Conservation (phyloP, 2,888 invertebrate species). For the Pyrrhia umbra region DNA sequence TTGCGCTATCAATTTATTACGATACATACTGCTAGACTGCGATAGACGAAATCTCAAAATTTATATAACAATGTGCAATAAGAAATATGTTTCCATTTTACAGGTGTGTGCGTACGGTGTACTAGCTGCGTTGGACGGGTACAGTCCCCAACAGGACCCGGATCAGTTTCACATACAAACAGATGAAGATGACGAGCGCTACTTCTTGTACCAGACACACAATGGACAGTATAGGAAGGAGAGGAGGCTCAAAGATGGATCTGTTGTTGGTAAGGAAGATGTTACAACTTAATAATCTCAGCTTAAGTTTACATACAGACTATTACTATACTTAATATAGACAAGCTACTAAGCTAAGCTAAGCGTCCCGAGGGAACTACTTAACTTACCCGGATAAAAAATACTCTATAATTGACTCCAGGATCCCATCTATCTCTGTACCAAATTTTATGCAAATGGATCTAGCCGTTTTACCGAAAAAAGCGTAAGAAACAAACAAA, state of each 20-base stretch:
- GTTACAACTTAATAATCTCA: too few relatives aligned
- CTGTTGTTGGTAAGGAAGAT: constrained; percentile 93
- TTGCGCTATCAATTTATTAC: background rate
- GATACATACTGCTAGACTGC: constrained; percentile 1
- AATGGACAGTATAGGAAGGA: constrained; percentile 97
- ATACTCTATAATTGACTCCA: too few relatives aligned
- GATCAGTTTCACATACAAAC: constrained; percentile 98
- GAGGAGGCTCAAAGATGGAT: constrained; percentile 95
- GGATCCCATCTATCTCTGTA: too few relatives aligned
- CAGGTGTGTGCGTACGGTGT: constrained; percentile 84
- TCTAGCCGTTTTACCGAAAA: too few relatives aligned
- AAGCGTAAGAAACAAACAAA: too few relatives aligned
- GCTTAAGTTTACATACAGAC: too few relatives aligned
- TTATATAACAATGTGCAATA: background rate
- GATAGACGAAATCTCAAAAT: background rate
- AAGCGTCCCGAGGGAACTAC: background rate
- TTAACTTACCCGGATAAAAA: too few relatives aligned
- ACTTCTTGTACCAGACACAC: constrained; percentile 96
- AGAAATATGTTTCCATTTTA: constrained; percentile 26
- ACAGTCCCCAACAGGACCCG: constrained; percentile 91
- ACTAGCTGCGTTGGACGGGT: constrained; percentile 83
- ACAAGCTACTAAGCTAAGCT: too few relatives aligned
- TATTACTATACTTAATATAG: too few relatives aligned
- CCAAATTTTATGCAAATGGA: too few relatives aligned
- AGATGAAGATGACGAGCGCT: constrained; percentile 97